Conservation (phyloP, 2,888 invertebrate species). For the Acrocera orbiculus region DNA sequence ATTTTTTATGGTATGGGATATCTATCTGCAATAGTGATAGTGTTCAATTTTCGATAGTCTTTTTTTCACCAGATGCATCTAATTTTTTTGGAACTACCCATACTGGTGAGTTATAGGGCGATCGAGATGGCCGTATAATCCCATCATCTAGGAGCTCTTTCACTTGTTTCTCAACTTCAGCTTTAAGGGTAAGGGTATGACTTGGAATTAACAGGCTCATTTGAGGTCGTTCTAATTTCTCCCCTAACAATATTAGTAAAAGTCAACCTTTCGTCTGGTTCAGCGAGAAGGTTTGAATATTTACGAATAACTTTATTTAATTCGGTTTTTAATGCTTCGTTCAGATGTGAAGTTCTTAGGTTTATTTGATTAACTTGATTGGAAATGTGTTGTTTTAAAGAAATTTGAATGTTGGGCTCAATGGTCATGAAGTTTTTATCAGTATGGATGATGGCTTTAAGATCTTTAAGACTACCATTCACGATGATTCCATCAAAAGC, state of each 20-base stretch:
- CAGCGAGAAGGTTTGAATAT: neutral
- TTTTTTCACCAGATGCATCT: slow-evolving; percentile 1
- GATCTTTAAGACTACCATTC: slow-evolving; percentile 6
- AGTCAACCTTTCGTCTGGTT: neutral
- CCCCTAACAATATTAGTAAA: neutral
- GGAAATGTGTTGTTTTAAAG: slow-evolving; percentile 3
- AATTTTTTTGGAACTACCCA: slow-evolving; percentile 8
- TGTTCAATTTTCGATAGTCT: too few species aligned
- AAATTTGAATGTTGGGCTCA: slow-evolving; percentile 1
- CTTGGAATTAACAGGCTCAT: slow-evolving; percentile 2
- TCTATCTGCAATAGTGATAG: too few species aligned
- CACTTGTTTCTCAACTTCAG: slow-evolving; percentile 2
- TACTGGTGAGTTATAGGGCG: slow-evolving; percentile 13
- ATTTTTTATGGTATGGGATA: too few species aligned
- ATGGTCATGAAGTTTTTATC: slow-evolving; percentile 7
- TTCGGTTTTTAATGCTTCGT: neutral
- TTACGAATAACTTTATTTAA: neutral
- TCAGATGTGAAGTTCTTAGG: slow-evolving; percentile 3
- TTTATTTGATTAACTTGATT: slow-evolving; percentile 4
- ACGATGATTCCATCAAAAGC: slow-evolving; percentile 8
- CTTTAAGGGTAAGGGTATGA: slow-evolving; percentile 5
- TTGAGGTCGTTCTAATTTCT: slow-evolving; percentile 1
- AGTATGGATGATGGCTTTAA: neutral
- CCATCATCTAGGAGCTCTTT: neutral
- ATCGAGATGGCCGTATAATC: slow-evolving; percentile 14